Base-by-base conservation (phyloP, 2,888 invertebrate species). In the Cryptophagus acutangulus region DNA sequence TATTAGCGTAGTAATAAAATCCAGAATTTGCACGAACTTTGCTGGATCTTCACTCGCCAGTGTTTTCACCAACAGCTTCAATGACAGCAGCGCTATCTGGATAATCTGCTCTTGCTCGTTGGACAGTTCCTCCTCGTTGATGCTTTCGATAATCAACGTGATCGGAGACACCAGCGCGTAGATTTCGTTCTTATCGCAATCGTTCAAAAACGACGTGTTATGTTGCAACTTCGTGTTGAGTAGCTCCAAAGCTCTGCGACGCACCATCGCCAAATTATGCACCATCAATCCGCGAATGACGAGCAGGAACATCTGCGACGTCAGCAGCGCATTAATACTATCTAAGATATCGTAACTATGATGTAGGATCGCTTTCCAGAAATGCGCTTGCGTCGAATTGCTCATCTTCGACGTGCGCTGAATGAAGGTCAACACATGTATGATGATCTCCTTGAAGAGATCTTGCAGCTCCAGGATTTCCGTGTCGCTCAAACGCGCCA, bases 161-260 rank as follows among this genome's bases (percentile, higher is more conserved):
- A 89, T 64, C 0, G 79, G 75, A 1, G 77, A 73, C 1, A 87
- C 69, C 25, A 88, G 59, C 0, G 76, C 71, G 15, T 75, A 72
- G 6, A 87, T 61, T 38, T 67, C 65, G 2, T 38, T 43, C 37
- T 55, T 51, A 9, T 61, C 57, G 2, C 77, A 75, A 36, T 75
- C 71, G 0, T 69, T 66, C 35, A 81, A 78, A 54, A 81, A 79
- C 2, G 75, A 73, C 1, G 75, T 73, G 44, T 81, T 79, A 44
- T 78, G 74, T 49, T 86, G 82, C 4, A 95, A 72, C 67, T 92
- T 88, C 5, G 77, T 76, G 56, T 88, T 91, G 1, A 96, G 70
- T 25, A 96, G 68, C 58, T 95, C 94, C 69, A 96, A 76, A 0
- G 89, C 81, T 62, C 90, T 85, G 43, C 84, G 77, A 47, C 84